Conservation (phyloP, 2,113 vertebrate genomes). For the Halcyon senegalensis region DNA sequence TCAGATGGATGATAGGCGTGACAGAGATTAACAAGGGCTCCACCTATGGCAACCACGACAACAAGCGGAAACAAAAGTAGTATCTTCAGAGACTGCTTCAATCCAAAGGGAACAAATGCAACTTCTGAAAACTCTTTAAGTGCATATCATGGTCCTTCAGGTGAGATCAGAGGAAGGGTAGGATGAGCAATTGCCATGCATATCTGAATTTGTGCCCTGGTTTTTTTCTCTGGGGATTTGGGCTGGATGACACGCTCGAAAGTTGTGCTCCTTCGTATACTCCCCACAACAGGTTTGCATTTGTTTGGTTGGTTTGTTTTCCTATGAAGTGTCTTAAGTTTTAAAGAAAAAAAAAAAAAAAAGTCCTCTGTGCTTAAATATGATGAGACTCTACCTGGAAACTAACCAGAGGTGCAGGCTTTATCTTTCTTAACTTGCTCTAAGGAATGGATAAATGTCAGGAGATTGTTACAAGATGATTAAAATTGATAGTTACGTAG, state of each 20-base stretch:
- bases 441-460: background rate
- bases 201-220: background rate
- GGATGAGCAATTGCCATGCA: background rate
- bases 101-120: constrained; percentile 61
- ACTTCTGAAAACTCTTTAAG: constrained; percentile 43
- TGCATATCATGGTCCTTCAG: background rate
- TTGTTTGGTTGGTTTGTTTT: constrained; percentile 28
- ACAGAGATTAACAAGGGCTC: constrained; percentile 94
- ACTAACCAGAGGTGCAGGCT: background rate
- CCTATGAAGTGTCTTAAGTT: background rate
- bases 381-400: constrained; percentile 1
- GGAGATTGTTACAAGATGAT: constrained; percentile 8
- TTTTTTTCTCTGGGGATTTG: background rate
- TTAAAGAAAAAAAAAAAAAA: background rate
- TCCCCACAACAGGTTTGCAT: constrained; percentile 11
- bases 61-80: constrained; percentile 78
- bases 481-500: constrained; percentile 5
- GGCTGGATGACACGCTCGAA: background rate
- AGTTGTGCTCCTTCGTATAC: background rate
- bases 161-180: constrained; percentile 8
- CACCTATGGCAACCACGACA: constrained; percentile 86
- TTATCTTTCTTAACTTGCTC: background rate
- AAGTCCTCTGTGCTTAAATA: background rate
- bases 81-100: constrained; percentile 15
- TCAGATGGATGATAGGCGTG: constrained; percentile 95